Base-by-base conservation (phyloP, 2,797 vertebrate genomes). In the Acanthurus lineatus region DNA sequence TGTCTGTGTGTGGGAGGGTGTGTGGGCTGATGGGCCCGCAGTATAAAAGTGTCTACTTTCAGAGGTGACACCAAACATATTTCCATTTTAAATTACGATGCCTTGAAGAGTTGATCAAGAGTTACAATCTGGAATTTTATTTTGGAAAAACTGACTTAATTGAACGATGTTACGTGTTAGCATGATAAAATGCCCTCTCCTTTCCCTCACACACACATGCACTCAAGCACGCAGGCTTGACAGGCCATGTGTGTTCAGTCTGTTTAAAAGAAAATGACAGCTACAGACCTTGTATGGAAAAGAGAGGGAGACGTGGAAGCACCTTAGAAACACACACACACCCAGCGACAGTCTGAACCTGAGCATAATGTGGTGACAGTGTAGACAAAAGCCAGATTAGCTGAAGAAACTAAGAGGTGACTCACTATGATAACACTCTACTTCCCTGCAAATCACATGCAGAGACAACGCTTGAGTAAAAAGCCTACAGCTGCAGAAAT, bases 241-340 rank as follows among this genome's bases (percentile, higher is more conserved):
- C 67, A 69, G 56, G 44, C 67, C 69, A 77, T 81, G 83, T 78
- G 83, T 85, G 61, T 82, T 84, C 64, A 75, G 69, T 87, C 32
- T 93, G 92, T 94, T 95, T 93, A 89, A 92, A 88, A 74, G 51
- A 88, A 60, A 70, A 32, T 79, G 91, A 88, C 92, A 90, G 92
- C 73, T 70, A 48, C 81, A 51, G 73, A 42, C 92, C 88, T 91
- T 94, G 84, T 92, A 94, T 74, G 92, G 93, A 84, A 63, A 85
- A 77, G 53, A 69, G 57, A 76, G 59, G 48, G 70, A 85, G 17
- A 69, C 61, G 68, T 32, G 17, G 65, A 22, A 48, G 49, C 12
- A 62, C 17, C 59, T 48, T 75, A 60, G 28, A 32, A 32, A 32
- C 28, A 32, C 28, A 32, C 25, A 67, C 32, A 65, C 70, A 54